A percentile compares a stretch with the other conserved stretches of the same genome.
Conservation (phyloP, 2,113 vertebrate genomes). For the Carollia perspicillata region DNA sequence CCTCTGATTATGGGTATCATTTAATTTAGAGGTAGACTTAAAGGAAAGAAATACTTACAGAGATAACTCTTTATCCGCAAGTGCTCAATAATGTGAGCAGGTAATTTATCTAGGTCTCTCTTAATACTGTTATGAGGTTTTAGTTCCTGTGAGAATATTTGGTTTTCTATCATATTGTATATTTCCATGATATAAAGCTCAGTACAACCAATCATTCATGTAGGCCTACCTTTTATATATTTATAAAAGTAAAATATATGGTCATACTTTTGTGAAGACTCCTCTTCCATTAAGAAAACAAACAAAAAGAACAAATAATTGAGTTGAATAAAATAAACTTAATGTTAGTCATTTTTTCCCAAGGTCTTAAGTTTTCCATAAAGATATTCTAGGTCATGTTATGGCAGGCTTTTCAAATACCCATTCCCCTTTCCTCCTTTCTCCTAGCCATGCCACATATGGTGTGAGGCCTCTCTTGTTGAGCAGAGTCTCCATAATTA, state of each 20-base stretch:
- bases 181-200: constrained; percentile 16
- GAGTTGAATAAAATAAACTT: background rate
- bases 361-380: background rate
- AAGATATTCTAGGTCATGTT: background rate
- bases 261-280: background rate
- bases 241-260: background rate
- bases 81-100: background rate
- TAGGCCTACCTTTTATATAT: background rate
- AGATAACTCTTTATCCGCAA: background rate
- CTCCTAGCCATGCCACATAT: background rate
- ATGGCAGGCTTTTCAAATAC: background rate
- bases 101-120: background rate
- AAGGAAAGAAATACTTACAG: background rate
- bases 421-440: background rate
- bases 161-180: background rate
- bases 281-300: background rate
- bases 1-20: background rate
- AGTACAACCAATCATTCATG: background rate
- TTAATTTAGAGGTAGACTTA: background rate
- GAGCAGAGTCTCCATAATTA: background rate
- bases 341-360: background rate
- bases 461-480: background rate
- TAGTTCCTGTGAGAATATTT: background rate
- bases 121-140: background rate
- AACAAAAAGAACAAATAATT: background rate